Evolutionary conservation across 2,797 vertebrate genomes (phyloP).

Genomic region (Tarsius wallacei): DNA sequence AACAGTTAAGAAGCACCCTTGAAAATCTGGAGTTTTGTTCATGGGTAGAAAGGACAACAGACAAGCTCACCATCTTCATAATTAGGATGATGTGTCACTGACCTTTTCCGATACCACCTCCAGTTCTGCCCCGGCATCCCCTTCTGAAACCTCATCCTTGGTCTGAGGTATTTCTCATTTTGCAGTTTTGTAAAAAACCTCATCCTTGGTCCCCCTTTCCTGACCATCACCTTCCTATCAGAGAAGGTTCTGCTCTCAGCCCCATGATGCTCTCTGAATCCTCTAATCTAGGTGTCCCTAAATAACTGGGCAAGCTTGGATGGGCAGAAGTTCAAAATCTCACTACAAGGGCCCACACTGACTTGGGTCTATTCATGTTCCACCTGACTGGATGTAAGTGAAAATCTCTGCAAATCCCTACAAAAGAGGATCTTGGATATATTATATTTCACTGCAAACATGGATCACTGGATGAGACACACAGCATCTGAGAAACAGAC

Average conservation of each 20-base stretch:
- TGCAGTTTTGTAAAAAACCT: background rate
- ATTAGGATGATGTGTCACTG: accelerated
- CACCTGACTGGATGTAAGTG: no score
- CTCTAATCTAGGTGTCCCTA: background rate
- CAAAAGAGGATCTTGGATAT: background rate
- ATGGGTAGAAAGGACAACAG: background rate
- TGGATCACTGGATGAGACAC: background rate
- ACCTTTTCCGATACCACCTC: background rate
- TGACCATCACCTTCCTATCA: no score
- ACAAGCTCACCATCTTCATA: background rate
- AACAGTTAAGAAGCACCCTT: background rate
- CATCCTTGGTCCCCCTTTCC: background rate
- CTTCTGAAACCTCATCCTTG: background rate
- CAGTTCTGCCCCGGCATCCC: accelerated
- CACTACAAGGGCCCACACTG: background rate
- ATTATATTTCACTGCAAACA: background rate
- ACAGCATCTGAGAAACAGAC: background rate
- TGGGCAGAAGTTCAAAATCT: background rate
- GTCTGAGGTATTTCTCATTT: background rate
- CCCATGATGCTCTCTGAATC: accelerated
- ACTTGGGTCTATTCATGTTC: background rate
- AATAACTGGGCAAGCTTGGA: no score
- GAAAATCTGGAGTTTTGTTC: background rate
- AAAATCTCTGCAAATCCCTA: background rate
- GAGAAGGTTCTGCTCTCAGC: background rate